Evolutionary conservation across 2,888 invertebrate species (phyloP), one percentile per base, ranked within the genome.

Genomic region (Adineta ricciae): DNA sequence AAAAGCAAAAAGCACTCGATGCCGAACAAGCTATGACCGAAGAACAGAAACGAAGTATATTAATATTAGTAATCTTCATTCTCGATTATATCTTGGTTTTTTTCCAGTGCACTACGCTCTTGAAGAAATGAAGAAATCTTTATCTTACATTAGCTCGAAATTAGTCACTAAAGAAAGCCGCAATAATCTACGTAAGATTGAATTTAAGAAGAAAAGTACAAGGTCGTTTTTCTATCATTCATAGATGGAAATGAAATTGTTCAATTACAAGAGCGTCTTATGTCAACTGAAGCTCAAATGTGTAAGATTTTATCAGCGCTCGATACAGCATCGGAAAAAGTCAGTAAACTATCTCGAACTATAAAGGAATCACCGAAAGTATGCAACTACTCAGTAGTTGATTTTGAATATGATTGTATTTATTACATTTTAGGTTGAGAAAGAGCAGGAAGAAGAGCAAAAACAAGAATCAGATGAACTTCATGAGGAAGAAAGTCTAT

Each of bases 61-160:
- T 78, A 0, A 38, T n/a, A 73, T 4, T 0, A 1, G 19, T 1
- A 36, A 19, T 24, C 0, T 38, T 73, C 24, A 24, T 72, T 21
- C 36, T 78, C 2, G 9, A 32, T 3, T 27, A 32, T 32, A 64
- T 32, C 0, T 64, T 49, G 49, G 11, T 46, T 46, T 8, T 46
- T 78, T 24, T 38, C 0, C 41, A 78, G 78, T 78, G 78, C 78
- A 78, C 41, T 41, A 78, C n/a, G 41, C 78, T n/a, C 14, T 78
- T 7, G 78, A 38, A 41, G 78, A 78, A 38, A 78, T 78, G 78
- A 78, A 78, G 24, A 78, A 36, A 41, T 78, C 78, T 41, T n/a
- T 78, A 41, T 41, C 78, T 24, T 78, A 38, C 14, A 78, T 78
- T 19, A 78, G 78, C 14, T 78, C 78, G 41, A 78, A 78, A 38